phyloP scores from a whole-genome alignment of 2,113 vertebrate genomes.

The Gopherus flavomarginatus region DNA sequence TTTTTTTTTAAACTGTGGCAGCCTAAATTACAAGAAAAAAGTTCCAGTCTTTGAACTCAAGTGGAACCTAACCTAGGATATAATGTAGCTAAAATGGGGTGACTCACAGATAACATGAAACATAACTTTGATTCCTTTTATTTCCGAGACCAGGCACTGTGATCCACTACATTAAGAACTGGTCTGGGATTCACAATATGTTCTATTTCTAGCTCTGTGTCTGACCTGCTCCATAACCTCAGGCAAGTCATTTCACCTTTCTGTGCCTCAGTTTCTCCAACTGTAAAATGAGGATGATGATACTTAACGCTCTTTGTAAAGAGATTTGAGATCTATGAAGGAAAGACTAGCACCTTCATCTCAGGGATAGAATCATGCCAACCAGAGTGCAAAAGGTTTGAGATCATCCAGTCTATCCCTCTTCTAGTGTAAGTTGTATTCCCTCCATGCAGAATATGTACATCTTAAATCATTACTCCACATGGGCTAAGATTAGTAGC shows the following conservation, averaged over 20 bases:
- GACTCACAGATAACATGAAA: background rate
- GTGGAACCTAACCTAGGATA: background rate
- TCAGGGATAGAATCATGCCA: background rate
- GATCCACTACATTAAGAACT: background rate
- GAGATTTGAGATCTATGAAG: background rate
- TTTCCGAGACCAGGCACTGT: accelerated
- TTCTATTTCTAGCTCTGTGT: background rate
- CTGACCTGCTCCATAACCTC: background rate
- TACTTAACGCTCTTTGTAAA: background rate
- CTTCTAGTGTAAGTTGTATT: background rate
- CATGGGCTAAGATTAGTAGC: background rate
- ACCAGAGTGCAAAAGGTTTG: background rate
- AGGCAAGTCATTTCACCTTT: background rate
- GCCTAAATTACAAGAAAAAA: accelerated
- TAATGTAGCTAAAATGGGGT: background rate
- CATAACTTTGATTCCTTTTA: background rate
- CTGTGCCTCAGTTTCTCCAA: background rate
- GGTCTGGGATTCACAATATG: background rate
- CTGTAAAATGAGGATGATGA: accelerated
- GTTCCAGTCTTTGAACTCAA: background rate
- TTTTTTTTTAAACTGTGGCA: background rate
- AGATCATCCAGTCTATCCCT: background rate
- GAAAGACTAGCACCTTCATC: background rate
- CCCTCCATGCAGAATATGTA: background rate
- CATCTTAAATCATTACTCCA: background rate